phyloP scores from a whole-genome alignment of 1,140 invertebrate genomes.

The Penaeus indicus region DNA sequence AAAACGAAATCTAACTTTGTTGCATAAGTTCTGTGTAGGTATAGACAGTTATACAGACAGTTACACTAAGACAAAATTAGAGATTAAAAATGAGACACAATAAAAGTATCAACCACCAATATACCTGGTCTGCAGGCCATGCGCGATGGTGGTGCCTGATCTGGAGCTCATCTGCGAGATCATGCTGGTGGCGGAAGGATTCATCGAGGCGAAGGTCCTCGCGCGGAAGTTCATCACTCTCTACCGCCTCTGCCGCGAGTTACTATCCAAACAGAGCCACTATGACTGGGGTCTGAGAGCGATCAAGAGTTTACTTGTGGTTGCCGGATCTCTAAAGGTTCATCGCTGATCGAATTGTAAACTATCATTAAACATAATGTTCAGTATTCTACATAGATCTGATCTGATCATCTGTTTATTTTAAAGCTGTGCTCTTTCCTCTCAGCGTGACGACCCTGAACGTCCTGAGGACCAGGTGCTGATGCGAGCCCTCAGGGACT shows the following conservation, averaged over 20 bases:
- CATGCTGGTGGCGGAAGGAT: slow-evolving; percentile 98
- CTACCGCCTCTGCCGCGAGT: slow-evolving; percentile 93
- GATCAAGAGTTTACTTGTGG: slow-evolving; percentile 95
- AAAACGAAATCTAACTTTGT: neutral
- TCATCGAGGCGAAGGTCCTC: slow-evolving; percentile 92
- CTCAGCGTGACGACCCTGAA: slow-evolving; percentile 87
- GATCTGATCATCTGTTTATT: neutral
- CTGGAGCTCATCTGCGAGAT: slow-evolving; percentile 98
- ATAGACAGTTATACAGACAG: no score
- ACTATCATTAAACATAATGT: neutral
- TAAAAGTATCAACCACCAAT: neutral
- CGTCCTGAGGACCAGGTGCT: slow-evolving; percentile 96
- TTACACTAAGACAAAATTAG: no score
- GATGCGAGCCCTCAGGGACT: slow-evolving; percentile 96
- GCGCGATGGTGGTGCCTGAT: slow-evolving; percentile 98
- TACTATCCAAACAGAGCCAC: slow-evolving; percentile 97
- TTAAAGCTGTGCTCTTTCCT: neutral
- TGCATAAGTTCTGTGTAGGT: no score
- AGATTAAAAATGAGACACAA: no score
- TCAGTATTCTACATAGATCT: neutral
- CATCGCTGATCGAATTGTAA: neutral
- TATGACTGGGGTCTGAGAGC: slow-evolving; percentile 97
- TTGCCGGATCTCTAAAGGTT: slow-evolving; percentile 93
- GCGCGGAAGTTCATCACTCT: slow-evolving; percentile 97
- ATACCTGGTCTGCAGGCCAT: slow-evolving; percentile 80